Base-by-base conservation (phyloP, 2,888 invertebrate species). In the Ceramica pisi region DNA sequence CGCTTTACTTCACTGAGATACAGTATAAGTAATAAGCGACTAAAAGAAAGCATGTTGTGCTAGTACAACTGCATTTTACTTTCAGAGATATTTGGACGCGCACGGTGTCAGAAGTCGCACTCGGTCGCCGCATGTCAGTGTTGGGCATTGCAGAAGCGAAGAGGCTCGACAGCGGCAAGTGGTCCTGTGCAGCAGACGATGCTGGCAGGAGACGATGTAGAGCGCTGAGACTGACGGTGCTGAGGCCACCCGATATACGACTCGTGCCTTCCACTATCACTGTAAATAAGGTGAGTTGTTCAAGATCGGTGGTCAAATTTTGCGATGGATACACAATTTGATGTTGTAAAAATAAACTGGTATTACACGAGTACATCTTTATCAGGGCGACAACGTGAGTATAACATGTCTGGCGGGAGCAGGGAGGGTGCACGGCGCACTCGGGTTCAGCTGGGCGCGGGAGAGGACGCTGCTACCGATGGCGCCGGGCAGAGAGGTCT, bases 391-490 rank as follows among this genome's bases (percentile, higher is more conserved):
- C 78, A 97, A 97, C 87, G 96, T 97, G 57, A 97, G 97, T 82
- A 96, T 98, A 78, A 97, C 97, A 62, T 98, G 98, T 87, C 95
- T 97, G 71, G 97, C 97, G 0, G 97, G 97, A 0, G 97, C 97
- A 63, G 96, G 97, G 41, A 93, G 96, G 55, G 94, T 96, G 5
- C 97, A 97, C 76, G 97, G 97, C 0, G 97, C 97, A 51, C 96
- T 98, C 67, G 98, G 98, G 6, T 98, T 98, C 89, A 98, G 98
- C 87, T 98, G 98, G 98, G 97, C 98, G 0, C 97, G 98, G 82
- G 98, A 98, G 88, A 97, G 97, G 68, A 97, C 97, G 19, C 94
- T 98, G 16, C 96, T 98, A 31, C 97, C 97, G 59, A 96, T 98
- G 73, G 97, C 97, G 65, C 97, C 98, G 0, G 97, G 97, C 10